phyloP scores from a whole-genome alignment of 2,113 vertebrate genomes.

The Promerops cafer region DNA sequence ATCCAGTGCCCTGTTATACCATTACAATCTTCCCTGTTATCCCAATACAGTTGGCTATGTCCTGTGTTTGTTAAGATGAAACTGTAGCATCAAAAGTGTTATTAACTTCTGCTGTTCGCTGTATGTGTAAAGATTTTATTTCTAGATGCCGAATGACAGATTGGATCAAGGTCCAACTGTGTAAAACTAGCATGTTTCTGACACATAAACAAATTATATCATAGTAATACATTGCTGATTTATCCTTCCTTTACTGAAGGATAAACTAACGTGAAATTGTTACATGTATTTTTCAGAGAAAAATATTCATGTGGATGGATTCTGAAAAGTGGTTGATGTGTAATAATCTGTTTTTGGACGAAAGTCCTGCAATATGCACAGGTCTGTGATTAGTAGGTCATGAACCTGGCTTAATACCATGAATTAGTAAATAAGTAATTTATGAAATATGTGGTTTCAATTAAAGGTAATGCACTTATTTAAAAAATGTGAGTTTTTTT shows the following conservation, averaged over 20 bases:
- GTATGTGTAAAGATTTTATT: neutral
- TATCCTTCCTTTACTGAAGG: neutral
- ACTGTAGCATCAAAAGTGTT: neutral
- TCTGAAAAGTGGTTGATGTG: neutral
- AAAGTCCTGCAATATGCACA: neutral
- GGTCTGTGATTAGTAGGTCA: neutral
- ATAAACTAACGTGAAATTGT: neutral
- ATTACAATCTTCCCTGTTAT: neutral
- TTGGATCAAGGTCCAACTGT: neutral
- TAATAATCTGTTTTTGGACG: neutral
- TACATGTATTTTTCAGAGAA: neutral
- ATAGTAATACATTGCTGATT: neutral
- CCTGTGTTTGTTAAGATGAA: neutral
- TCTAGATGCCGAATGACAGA: neutral
- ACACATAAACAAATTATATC: neutral
- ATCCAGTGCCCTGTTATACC: neutral
- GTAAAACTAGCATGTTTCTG: neutral
- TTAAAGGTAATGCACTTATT: neutral
- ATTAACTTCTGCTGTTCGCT: accelerated
- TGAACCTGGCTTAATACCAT: neutral
- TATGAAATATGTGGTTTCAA: neutral
- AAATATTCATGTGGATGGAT: neutral
- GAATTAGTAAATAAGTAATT: neutral
- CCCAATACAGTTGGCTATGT: neutral
- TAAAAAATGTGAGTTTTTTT: neutral